Percentiles rank a stretch among this genome's conserved stretches.
Evolutionary conservation across 2,888 invertebrate species (phyloP).

Genomic region (Ferrisia virgata): DNA sequence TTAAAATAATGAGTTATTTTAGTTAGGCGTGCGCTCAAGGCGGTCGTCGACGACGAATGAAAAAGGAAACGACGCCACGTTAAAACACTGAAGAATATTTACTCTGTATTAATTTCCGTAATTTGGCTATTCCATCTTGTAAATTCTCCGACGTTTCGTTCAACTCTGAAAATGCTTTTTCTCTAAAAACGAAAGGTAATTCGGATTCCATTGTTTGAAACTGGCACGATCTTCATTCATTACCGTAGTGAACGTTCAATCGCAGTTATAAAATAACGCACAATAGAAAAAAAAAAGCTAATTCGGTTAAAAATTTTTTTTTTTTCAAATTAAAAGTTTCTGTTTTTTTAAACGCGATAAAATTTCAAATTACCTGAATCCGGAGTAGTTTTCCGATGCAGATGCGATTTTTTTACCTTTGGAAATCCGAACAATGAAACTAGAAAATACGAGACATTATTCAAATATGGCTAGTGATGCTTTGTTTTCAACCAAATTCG

Average conservation of each 20-base stretch:
- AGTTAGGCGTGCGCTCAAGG: not conserved
- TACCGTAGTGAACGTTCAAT: not conserved
- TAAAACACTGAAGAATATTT: not conserved
- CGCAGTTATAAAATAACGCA: not conserved
- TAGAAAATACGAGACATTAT: too few relatives aligned
- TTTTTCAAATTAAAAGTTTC: not conserved
- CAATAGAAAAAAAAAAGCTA: not conserved
- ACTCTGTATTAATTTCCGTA: constrained; percentile 20
- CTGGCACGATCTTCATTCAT: not conserved
- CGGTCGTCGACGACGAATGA: not conserved
- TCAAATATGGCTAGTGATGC: not conserved
- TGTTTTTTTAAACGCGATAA: too few relatives aligned
- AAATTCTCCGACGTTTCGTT: constrained; percentile 14
- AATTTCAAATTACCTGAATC: not conserved
- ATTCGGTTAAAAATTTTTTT: not conserved
- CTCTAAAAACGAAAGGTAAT: not conserved
- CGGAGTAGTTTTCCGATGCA: not conserved
- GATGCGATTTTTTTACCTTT: not conserved
- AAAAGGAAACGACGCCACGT: not conserved
- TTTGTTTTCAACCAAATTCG: not conserved
- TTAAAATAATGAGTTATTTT: constrained; percentile 32
- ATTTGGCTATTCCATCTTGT: not conserved
- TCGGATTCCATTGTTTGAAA: not conserved
- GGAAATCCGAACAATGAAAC: too few relatives aligned
- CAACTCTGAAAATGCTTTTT: constrained; percentile 6